Percentiles rank a stretch among this genome's conserved stretches.
These are phyloP conservation scores for Sebastes cheni DNA, from an alignment of 2,797 vertebrate genomes.

Conservation along the genomic window DNA sequence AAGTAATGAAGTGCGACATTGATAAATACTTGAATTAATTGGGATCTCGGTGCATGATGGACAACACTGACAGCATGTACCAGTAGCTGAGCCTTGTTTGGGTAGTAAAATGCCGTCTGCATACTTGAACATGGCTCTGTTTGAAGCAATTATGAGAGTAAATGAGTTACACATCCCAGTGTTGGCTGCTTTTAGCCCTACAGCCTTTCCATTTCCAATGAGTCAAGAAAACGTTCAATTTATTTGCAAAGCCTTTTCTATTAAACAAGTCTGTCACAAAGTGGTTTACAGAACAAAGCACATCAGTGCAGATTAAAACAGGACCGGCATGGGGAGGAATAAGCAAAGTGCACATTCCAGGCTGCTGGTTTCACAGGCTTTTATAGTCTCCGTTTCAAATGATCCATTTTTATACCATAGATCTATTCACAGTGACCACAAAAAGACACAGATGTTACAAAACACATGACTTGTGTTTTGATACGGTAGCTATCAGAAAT, in stretches of 20 bases:
- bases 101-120: conserved; percentile 10
- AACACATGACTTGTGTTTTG: not conserved
- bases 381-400: not conserved
- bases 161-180: conserved; percentile 18
- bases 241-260: conserved; percentile 28
- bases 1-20: not conserved
- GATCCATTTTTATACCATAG: not conserved
- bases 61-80: conserved; percentile 9
- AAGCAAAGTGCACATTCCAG: not conserved
- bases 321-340: not conserved
- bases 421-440: not conserved
- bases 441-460: not conserved
- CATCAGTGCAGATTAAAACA: not conserved
- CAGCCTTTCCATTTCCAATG: conserved; percentile 23
- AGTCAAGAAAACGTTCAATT: conserved; percentile 26
- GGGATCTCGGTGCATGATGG: not conserved
- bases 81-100: conserved; percentile 22
- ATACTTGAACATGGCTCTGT: conserved; percentile 32
- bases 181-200: conserved; percentile 9
- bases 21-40: not conserved
- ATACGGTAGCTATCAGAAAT: not conserved
- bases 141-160: conserved; percentile 46
- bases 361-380: not conserved
- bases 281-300: conserved; percentile 25
- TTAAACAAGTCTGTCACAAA: conserved; percentile 36